Evolutionary conservation across 2,888 invertebrate species (phyloP), one percentile per base, ranked within the genome.

Genomic region (Volucella inflata): DNA sequence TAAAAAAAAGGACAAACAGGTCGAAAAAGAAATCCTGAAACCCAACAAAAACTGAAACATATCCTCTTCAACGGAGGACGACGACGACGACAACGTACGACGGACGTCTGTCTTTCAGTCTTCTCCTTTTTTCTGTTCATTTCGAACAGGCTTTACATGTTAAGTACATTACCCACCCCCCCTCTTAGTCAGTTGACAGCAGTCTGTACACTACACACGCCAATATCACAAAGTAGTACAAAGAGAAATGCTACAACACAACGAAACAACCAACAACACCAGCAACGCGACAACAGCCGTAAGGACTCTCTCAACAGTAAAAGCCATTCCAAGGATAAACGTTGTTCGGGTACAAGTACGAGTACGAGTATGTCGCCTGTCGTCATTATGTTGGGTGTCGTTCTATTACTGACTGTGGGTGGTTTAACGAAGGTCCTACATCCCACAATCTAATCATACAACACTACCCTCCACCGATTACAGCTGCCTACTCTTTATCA

Each of bases 121-220:
- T 30, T 59, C 16, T 59, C 30, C 21, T 40, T 62, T 53, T 70
- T 50, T 78, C 50, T 62, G 14, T 50, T 14, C 36, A 12, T 71
- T 77, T 78, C 40, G 65, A 65, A 46, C 75, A 55, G 51, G 30
- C 48, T 67, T 44, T 48, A 80, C 83, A 84, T 75, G 71, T 71
- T 71, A 71, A 84, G 70, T 59, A 84, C 84, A 84, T 79, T 84
- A 60, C 83, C 70, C 74, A 65, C 70, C 71, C 75, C 53, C 48
- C 42, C 68, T n/a, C 57, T 53, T 1, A 0, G 21, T 2, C 67
- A 60, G 71, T 75, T 84, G 79, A 71, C 80, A 80, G 60, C 75
- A 76, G 60, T 65, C 60, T 65, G 65, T 75, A 71, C 16, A 36
- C 30, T 6, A 30, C 17, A 50, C 65, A 64, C 53, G 55, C 17